Conservation (phyloP, 2,797 vertebrate genomes). For the Geotrypetes seraphini region DNA sequence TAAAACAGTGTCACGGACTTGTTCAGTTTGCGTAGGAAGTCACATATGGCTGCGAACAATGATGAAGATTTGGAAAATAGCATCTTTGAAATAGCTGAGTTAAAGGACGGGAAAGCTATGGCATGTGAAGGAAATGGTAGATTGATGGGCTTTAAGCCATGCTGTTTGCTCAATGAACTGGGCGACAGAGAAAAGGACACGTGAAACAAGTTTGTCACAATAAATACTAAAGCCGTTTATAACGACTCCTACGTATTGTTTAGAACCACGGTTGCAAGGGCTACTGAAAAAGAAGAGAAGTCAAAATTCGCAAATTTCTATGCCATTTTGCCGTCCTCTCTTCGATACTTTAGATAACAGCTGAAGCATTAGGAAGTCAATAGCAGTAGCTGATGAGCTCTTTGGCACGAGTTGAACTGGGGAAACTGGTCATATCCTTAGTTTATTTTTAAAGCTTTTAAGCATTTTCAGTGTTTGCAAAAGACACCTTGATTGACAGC, state of each 20-base stretch:
- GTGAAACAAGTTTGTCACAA: constrained; percentile 5
- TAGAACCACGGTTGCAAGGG: constrained; percentile 1
- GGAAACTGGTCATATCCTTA: too few relatives aligned
- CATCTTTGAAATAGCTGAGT: constrained; percentile 25
- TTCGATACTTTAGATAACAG: accelerated
- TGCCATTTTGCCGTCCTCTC: not conserved
- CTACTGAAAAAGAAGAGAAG: constrained; percentile 8
- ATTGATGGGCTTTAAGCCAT: constrained; percentile 8
- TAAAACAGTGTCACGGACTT: constrained; percentile 21
- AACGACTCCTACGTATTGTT: constrained; percentile 8
- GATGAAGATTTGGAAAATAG: constrained; percentile 32
- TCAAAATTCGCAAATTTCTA: not conserved
- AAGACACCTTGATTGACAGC: too few relatives aligned
- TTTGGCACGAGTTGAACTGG: too few relatives aligned
- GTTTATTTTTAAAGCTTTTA: too few relatives aligned
- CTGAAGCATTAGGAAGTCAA: too few relatives aligned
- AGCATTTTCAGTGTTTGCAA: too few relatives aligned
- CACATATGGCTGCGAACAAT: constrained; percentile 15
- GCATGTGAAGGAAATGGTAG: constrained; percentile 9
- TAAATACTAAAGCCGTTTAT: constrained; percentile 9
- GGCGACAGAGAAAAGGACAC: constrained; percentile 10
- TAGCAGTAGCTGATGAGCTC: too few relatives aligned
- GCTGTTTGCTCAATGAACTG: constrained; percentile 18
- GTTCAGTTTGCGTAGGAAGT: constrained; percentile 19
- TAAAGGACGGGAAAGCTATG: constrained; percentile 3